These are phyloP conservation scores for Cataglyphis albicans DNA, from an alignment of 2,888 invertebrate genomes.

Conservation along the genomic window DNA sequence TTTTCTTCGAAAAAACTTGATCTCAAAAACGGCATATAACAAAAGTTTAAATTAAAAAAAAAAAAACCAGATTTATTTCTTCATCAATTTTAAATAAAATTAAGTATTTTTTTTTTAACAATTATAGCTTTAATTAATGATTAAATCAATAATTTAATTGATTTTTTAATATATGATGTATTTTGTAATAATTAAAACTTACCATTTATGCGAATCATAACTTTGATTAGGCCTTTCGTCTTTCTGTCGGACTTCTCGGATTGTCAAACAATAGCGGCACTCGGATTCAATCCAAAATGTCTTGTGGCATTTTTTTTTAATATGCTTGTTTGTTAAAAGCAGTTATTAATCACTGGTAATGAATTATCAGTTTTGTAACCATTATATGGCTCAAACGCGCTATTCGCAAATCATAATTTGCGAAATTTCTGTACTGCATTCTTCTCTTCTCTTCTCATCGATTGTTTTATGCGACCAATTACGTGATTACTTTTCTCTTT, in stretches of 20 bases:
- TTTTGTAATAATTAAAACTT: conserved; percentile 42
- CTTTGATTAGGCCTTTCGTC: conserved; percentile 52
- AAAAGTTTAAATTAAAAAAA: neutral
- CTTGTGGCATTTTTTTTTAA: conserved; percentile 40
- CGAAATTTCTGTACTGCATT: neutral
- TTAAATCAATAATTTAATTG: neutral
- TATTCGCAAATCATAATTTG: neutral
- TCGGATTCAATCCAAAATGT: conserved; percentile 31
- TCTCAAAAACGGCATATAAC: neutral
- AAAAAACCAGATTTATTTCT: neutral
- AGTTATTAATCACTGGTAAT: conserved; percentile 27
- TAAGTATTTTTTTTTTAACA: neutral
- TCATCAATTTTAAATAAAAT: neutral
- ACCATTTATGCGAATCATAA: conserved; percentile 67
- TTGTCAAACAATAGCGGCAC: conserved; percentile 4
- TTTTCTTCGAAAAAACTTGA: neutral
- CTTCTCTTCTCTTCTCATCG: neutral
- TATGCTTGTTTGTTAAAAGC: neutral
- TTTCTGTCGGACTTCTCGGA: conserved; percentile 21
- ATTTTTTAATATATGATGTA: neutral
- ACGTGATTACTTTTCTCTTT: neutral
- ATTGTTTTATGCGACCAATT: neutral
- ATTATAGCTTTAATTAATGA: neutral
- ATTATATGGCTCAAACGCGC: neutral
- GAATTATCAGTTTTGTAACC: neutral